Evolutionary conservation across 2,888 invertebrate species (phyloP), one percentile per base, ranked within the genome.

Genomic region (Dynastes tityus): DNA sequence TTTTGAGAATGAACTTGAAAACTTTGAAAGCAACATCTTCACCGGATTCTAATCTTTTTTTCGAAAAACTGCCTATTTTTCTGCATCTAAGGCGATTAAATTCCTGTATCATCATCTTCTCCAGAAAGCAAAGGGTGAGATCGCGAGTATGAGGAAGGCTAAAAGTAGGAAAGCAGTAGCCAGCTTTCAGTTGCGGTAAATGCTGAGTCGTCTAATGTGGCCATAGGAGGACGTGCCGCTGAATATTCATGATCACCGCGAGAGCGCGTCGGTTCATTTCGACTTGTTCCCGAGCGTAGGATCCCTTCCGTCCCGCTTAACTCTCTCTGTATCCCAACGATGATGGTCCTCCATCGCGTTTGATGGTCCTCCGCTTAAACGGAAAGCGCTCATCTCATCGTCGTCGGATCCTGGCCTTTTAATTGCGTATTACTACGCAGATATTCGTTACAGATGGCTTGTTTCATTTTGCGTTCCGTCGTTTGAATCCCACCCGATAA

Each of bases 371-470:
- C 55, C 78, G 80, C 79, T 73, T 82, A 83, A 83, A 81, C 78
- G 80, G 70, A 74, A 78, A 82, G 45, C 2, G 45, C 45, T 45
- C 45, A 45, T 45, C 81, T 81, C 83, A 79, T 82, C 83, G 83
- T 82, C 78, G 45, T 45, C 45, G 8, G 45, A 45, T 45, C 11
- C 45, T 45, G 81, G 82, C 83, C 63, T 78, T 78, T 78, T 78
- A 78, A 78, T 78, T 71, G 73, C 73, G 29, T 74, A 74, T 74
- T 58, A 58, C 45, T 63, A 74, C 73, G 73, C 29, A 49, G 73
- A 74, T 74, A 74, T 74, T 74, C 51, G 73, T 63, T 63, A 49
- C 73, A 61, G 73, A 74, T 74, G 73, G 63, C 61, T 74, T 61
- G 73, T 74, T 74, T 74, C 73, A 61, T 45, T 61, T 27, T 49